Evolutionary conservation across 2,888 invertebrate species (phyloP), one percentile per base, ranked within the genome.

Genomic region (Uropetala carovei): DNA sequence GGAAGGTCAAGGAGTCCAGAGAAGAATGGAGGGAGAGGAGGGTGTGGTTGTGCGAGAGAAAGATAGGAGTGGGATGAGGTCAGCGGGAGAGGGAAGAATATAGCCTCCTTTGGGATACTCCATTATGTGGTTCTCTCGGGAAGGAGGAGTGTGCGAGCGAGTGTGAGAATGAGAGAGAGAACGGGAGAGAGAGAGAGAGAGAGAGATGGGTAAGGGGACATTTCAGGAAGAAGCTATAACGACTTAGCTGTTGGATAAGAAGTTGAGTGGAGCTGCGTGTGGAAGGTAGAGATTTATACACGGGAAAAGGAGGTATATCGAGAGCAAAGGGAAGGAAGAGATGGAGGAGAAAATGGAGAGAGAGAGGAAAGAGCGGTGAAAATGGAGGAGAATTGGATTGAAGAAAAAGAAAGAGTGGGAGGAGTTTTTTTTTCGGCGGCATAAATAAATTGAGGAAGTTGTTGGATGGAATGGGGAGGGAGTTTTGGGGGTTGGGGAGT

Each of bases 181-280:
- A 8, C 0, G 18, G 18, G 64, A 68, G n/a, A 64, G 64, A n/a
- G 14, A 14, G 64, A n/a, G 64, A n/a, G 22, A 18, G 22, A 22
- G 75, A 27, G 75, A 75, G 27, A 27, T 27, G 75, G 75, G 27
- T 75, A 75, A 27, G 18, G n/a, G 68, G 68, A n/a, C 68, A 18
- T 43, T 43, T 75, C n/a, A 22, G 75, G 75, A 75, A 75, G 75
- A 75, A 75, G 75, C 75, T 75, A 75, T 75, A 27, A 75, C 27
- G 75, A 27, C 75, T 22, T 75, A 75, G 27, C 75, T 27, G 27
- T 75, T 75, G 75, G 75, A 75, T 75, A 75, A 75, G 75, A 75
- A 75, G 13, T 75, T 27, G 43, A 43, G 43, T 43, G 43, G 43
- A 43, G 43, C 43, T 43, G 43, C 43, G 43, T 43, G 43, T 43